Base-by-base conservation (phyloP, 1,140 invertebrate species). In the Penaeus indicus region DNA sequence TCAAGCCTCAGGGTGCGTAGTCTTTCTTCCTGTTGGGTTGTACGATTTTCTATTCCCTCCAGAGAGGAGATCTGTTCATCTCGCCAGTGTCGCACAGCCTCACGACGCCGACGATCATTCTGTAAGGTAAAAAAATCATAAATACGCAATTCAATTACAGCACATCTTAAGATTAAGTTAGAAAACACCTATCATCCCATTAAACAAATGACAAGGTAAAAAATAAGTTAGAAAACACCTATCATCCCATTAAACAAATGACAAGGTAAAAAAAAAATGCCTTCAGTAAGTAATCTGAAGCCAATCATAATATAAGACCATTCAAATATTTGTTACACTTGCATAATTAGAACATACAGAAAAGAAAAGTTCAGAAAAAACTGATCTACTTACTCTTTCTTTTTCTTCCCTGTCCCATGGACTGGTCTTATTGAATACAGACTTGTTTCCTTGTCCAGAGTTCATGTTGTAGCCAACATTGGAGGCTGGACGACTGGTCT, bases 371-470 rank as follows among this genome's bases (percentile, higher is more conserved):
- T 4, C 27, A 63, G 22, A 84, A 78, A 64, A 32, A 64, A 79
- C 0, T 27, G 25, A 54, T 4, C 82, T 78, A 67, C 91, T 92
- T 92, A 95, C 96, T 92, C 95, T 96, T 93, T 98, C 97, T 90
- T 96, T 95, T 92, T 97, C 97, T 93, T 98, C 97, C 81, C 96
- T 94, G 91, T 97, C 96, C 97, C 97, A 97, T 1, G 97, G 97
- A 94, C 97, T 97, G 79, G 95, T 94, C 92, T 88, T 61, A 92
- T 62, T 91, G 88, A 92, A 91, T 91, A 91, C 86, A 5, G 94
- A 92, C 42, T 93, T 96, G 95, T 92, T 96, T 21, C 63, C 54
- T n/a, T 72, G 32, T 38, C 61, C 61, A 13, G 83, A 77, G 54
- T 80, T 47, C 69, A 85, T 80, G 64, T 64, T 60, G 61, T 83